Base-by-base conservation (phyloP, 2,113 vertebrate species). In the Amblyopsis rosae region DNA sequence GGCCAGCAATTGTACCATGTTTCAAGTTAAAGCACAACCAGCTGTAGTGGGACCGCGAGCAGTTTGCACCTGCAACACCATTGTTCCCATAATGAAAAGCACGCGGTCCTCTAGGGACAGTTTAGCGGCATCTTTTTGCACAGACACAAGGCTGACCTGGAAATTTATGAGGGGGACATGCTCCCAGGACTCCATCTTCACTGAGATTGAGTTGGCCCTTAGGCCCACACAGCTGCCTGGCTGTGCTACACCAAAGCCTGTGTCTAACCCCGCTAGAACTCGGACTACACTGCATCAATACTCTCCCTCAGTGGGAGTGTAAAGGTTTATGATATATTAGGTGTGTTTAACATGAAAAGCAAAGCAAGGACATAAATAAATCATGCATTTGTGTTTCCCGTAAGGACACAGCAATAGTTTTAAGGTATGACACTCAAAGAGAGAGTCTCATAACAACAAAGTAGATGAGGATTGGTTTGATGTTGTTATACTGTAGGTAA, bases 81-180 rank as follows among this genome's bases (percentile, higher is more conserved):
- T 84, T 76, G 73, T 83, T 82, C 82, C 68, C 69, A 3, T 76
- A 87, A 89, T 85, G 75, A 86, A 85, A 88, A 82, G 59, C 86
- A 87, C 65, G 80, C 62, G 2, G 54, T 61, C 75, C 69, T 72
- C 7, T 2, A 15, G 75, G 79, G 73, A 59, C 77, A 76, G 64
- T 54, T 57, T 47, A 9, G 8, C 11, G 0, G 26, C 11, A 62
- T 88, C 63, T 74, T 81, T 69, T 57, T 65, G 59, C 64, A 49
- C 26, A 9, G 59, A 82, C 53, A 73, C 70, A 11, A 61, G 68
- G 59, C 63, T 77, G 68, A 83, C 32, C n/a, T 3, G 16, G 3
- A 61, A 73, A 82, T 85, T 89, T 89, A 88, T 0, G 50, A 76
- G 65, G 65, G 58, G 10, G 66, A 70, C 50, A 26, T 59, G 72